Conservation (phyloP, 1,140 invertebrate genomes). For the Lordiphosa clarofinis region DNA sequence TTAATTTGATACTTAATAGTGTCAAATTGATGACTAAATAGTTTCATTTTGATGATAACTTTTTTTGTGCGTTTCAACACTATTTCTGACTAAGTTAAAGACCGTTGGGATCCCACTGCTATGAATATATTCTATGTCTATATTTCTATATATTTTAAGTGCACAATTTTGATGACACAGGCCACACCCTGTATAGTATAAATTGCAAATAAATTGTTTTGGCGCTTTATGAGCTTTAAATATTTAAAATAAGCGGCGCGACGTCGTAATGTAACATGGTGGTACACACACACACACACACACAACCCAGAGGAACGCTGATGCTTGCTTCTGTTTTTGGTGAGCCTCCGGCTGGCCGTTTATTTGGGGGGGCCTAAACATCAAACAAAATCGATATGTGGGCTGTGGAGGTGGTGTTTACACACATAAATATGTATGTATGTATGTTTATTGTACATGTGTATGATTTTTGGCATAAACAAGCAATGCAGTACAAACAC, state of each 20-base stretch:
- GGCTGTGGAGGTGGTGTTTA: constrained; percentile 23
- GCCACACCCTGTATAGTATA: constrained; percentile 28
- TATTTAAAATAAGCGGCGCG: constrained; percentile 64
- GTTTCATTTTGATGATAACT: no score
- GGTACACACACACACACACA: constrained; percentile 17
- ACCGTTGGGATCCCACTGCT: no score
- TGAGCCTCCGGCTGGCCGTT: constrained; percentile 9
- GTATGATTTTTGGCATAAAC: constrained; percentile 72
- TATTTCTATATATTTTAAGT: no score
- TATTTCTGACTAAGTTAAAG: no score
- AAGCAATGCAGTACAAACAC: constrained; percentile 36
- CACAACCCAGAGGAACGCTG: constrained; percentile 61
- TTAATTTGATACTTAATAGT: no score
- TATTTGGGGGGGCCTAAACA: constrained; percentile 47
- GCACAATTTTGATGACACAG: no score
- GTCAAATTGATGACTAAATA: no score
- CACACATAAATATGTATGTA: no score
- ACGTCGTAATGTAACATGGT: constrained; percentile 34
- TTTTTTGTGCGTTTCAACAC: no score
- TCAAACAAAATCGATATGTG: constrained; percentile 75
- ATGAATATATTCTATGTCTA: no score
- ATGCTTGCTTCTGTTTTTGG: constrained; percentile 19
- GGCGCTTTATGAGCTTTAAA: constrained; percentile 64
- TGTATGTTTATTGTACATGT: constrained; percentile 8
- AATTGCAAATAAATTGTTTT: constrained; percentile 27